Percentiles rank a stretch among this genome's conserved stretches.
These are phyloP conservation scores for Acleris sparsana DNA, from an alignment of 2,888 invertebrate genomes.

Conservation along the genomic window DNA sequence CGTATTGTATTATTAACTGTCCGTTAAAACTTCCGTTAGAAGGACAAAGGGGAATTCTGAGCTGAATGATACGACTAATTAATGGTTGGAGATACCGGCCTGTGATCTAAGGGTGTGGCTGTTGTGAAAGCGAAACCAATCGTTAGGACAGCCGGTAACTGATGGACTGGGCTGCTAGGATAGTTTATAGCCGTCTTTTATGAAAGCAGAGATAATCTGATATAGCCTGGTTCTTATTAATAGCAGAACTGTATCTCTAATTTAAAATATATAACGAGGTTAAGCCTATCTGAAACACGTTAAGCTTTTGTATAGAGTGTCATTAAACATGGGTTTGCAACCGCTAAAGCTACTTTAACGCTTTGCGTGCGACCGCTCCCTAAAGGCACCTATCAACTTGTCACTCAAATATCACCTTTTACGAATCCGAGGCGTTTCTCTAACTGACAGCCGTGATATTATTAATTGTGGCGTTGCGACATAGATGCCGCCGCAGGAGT, in stretches of 20 bases:
- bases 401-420: slow-evolving; percentile 34
- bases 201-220: slow-evolving; percentile 27
- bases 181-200: slow-evolving; percentile 20
- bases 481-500: background rate
- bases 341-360: slow-evolving; percentile 10
- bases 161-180: slow-evolving; percentile 24
- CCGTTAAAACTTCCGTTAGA: slow-evolving; percentile 33
- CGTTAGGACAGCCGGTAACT: slow-evolving; percentile 8
- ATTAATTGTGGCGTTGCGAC: slow-evolving; percentile 30
- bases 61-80: slow-evolving; percentile 36
- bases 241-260: slow-evolving; percentile 2
- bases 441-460: slow-evolving; percentile 31
- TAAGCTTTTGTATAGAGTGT: too few species aligned
- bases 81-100: slow-evolving; percentile 32
- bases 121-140: slow-evolving; percentile 37
- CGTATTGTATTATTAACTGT: slow-evolving; percentile 24
- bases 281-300: background rate
- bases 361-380: slow-evolving; percentile 9
- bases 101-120: slow-evolving; percentile 34
- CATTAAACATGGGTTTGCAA: background rate
- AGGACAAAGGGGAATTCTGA: slow-evolving; percentile 29
- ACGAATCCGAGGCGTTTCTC: slow-evolving; percentile 28
- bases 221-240: slow-evolving; percentile 1
- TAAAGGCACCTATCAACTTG: slow-evolving; percentile 15
- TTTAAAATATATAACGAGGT: background rate